Base-by-base conservation (phyloP, 2,888 invertebrate species). In the Leucophora obtusa region DNA sequence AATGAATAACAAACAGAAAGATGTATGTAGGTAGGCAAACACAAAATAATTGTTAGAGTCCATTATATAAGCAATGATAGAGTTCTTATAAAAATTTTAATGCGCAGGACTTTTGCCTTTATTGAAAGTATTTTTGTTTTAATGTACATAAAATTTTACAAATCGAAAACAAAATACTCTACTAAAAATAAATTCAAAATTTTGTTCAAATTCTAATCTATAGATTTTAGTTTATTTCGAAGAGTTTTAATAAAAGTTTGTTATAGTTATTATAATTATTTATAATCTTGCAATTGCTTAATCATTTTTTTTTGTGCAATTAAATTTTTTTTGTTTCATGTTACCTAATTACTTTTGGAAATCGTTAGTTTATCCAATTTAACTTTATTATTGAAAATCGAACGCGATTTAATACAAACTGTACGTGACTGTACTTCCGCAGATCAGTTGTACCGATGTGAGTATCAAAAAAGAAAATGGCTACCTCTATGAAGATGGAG, bases 401-500 rank as follows among this genome's bases (percentile, higher is more conserved):
- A 38, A 38, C 38, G 1, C 17, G 21, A 54, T 14, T 62, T 58
- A 11, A 28, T 10, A 60, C 76, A 35, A 54, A 77, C n/a, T n/a
- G n/a, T n/a, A n/a, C n/a, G n/a, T n/a, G n/a, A 78, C 81, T 77
- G 81, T 81, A 81, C 81, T 77, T 77, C 81, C 81, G 77, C 17
- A 63, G 80, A 81, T 81, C 81, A 38, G 54, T 58, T 50, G n/a
- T n/a, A 43, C 18, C 18, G 14, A 47, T 47, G 33, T 21, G 79
- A 80, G 72, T 33, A 73, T 11, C 10, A 21, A 70, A 75, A 81
- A 77, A 70, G 69, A 82, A 78, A 69, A 75, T 82, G 82, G 58
- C 82, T 63, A 33, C 68, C 75, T 21, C 6, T 1, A 75, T 58
- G 69, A 75, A 35, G 14, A 53, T n/a, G 21, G 1, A 43, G 17